Conservation (phyloP, 2,888 invertebrate species). For the Aproaerema taeniolella region DNA sequence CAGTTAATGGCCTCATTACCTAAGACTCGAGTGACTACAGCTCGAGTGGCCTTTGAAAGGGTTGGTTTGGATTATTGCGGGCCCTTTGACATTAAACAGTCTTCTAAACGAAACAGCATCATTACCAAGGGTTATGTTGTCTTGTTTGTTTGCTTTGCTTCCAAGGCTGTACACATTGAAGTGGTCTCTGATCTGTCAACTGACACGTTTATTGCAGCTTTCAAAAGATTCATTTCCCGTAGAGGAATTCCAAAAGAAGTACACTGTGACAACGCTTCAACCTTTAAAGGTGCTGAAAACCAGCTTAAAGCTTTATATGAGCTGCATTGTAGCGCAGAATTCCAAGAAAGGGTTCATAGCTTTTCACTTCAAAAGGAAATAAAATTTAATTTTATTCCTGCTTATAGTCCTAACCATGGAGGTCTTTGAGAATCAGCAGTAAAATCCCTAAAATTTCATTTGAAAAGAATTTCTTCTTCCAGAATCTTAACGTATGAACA, state of each 20-base stretch:
- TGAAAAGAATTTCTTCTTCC: background rate
- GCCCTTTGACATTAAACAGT: background rate
- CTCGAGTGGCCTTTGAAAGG: background rate
- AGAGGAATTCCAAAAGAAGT: slow-evolving; percentile 7
- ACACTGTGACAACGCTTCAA: slow-evolving; percentile 11
- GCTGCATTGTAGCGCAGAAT: background rate
- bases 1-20: background rate
- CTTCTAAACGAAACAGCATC: background rate
- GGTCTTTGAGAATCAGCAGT: slow-evolving; percentile 19
- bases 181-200: slow-evolving; percentile 8
- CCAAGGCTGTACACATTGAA: slow-evolving; percentile 13
- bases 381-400: slow-evolving; percentile 18
- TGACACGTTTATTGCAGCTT: slow-evolving; percentile 6
- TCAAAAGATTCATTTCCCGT: slow-evolving; percentile 10
- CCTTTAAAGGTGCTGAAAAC: slow-evolving; percentile 9
- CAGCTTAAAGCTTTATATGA: slow-evolving; percentile 9
- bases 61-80: background rate
- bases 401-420: slow-evolving; percentile 18
- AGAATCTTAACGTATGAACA: slow-evolving; percentile 16
- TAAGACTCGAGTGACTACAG: background rate
- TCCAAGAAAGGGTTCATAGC: background rate
- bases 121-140: slow-evolving; percentile 6
- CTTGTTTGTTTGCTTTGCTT: slow-evolving; percentile 10
- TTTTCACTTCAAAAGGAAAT: slow-evolving; percentile 2
- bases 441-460: slow-evolving; percentile 15